Percentiles rank a stretch among this genome's conserved stretches.
phyloP scores from a whole-genome alignment of 2,888 invertebrate genomes.

The Dasypolia templi region DNA sequence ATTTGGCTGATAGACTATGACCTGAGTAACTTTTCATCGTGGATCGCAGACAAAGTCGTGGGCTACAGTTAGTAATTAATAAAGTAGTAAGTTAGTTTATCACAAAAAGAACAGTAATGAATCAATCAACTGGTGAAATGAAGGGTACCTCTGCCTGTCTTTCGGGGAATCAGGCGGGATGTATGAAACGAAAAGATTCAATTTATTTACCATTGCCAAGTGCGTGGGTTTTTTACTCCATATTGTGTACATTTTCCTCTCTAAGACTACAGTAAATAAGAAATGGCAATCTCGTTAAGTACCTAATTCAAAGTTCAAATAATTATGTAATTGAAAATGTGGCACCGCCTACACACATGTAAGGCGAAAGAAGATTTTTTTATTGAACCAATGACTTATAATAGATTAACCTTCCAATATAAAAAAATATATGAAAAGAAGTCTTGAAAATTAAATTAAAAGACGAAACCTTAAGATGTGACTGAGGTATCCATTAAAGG shows the following conservation, averaged over 20 bases:
- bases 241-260: neutral
- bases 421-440: neutral
- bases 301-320: conserved; percentile 17
- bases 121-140: neutral
- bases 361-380: neutral
- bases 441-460: neutral
- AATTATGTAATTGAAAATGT: conserved; percentile 28
- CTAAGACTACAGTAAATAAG: conserved; percentile 21
- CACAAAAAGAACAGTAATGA: neutral
- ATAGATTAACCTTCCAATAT: conserved; percentile 1
- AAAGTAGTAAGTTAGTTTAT: neutral
- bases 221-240: conserved; percentile 13
- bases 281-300: conserved; percentile 24
- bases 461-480: neutral
- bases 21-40: too few species aligned
- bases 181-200: neutral
- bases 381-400: neutral
- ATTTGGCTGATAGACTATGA: too few species aligned
- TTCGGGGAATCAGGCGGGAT: neutral
- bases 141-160: neutral
- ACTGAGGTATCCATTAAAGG: neutral
- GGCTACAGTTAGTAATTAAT: neutral
- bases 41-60: too few species aligned
- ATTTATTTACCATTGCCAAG: neutral
- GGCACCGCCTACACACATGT: neutral